Evolutionary conservation across 2,888 invertebrate genomes (phyloP), one percentile per base, ranked within the genome.

Genomic region (Halictus quadricinctus): DNA sequence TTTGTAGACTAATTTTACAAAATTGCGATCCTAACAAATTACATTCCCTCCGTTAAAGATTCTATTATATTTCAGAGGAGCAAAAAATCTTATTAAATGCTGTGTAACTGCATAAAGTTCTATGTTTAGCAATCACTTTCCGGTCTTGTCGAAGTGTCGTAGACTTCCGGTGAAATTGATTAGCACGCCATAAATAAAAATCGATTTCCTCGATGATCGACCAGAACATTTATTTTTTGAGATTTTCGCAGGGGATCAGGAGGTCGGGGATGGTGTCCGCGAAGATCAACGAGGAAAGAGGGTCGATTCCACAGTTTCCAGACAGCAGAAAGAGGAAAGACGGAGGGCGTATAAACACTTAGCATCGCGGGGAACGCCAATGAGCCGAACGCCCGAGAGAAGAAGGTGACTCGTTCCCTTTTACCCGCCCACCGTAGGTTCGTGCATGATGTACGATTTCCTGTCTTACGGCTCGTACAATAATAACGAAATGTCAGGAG

Each of bases 401-500:
- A 84, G 87, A 90, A 85, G 86, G 86, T 87, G 89, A 90, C 90
- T 90, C 82, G 90, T 90, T 89, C 90, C 87, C 90, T 90, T 90
- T 90, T 90, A 89, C 89, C 89, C 90, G 90, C 90, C 90, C 90
- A 90, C 90, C 87, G 90, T 86, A 85, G 87, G 88, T 88, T 89
- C 89, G 86, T 80, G 86, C 88, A 89, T 90, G 90, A 90, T 90
- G 90, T 90, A 90, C 88, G 90, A 90, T 90, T 90, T 90, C 90
- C 90, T 90, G 90, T 90, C 90, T 88, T 88, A 87, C 89, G 87
- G 86, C 80, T 79, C 87, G 87, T 89, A 90, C 88, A 89, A 90
- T 89, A 90, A 89, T 90, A 90, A 90, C 90, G 87, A 90, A 90
- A 90, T 89, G 90, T 90, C 90, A 90, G 84, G 89, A 88, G 89